Conservation (phyloP, 1,140 invertebrate species). For the Dolichoris vasculosae region DNA sequence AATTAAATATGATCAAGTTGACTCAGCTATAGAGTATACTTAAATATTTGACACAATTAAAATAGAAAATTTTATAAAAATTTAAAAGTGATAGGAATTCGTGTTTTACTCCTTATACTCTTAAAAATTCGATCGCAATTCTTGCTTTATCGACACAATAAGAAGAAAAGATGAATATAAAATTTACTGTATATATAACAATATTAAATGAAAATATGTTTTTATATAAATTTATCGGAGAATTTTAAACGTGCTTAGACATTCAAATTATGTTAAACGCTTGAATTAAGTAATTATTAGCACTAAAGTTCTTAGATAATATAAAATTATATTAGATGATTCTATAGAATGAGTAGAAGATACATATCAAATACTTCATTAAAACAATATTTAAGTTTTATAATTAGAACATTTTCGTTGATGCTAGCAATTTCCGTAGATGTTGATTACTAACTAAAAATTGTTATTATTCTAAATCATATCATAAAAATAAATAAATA, state of each 20-base stretch:
- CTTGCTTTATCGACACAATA: background rate
- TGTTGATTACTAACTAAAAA: too few relatives aligned
- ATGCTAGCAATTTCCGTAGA: too few relatives aligned
- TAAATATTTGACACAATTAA: background rate
- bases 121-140: background rate
- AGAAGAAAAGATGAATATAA: background rate
- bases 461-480: background rate
- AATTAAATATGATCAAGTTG: too few relatives aligned
- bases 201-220: background rate
- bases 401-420: background rate
- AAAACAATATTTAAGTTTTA: background rate
- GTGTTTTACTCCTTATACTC: background rate
- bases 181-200: background rate
- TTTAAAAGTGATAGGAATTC: background rate
- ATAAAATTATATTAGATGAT: background rate
- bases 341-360: background rate
- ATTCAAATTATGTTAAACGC: background rate
- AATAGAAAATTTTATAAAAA: background rate
- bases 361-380: background rate
- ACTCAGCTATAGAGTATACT: too few relatives aligned
- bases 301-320: too few relatives aligned
- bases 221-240: background rate
- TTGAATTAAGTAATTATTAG: too few relatives aligned
- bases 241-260: background rate
- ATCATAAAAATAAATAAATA: background rate